These are phyloP conservation scores for Poeciliopsis gracilis DNA, from an alignment of 2,797 vertebrate genomes.

Conservation along the genomic window DNA sequence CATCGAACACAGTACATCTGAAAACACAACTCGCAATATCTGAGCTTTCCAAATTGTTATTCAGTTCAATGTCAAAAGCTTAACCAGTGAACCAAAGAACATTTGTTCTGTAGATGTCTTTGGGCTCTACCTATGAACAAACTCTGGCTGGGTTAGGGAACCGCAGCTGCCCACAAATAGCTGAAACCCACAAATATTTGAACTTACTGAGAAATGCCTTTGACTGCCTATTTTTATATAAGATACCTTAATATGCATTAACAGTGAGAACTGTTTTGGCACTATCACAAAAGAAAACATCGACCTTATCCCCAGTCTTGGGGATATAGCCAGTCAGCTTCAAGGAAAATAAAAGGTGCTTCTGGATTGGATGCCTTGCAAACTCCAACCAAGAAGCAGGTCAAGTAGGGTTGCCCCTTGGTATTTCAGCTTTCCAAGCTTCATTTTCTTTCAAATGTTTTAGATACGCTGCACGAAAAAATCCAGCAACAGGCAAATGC, in stretches of 20 bases:
- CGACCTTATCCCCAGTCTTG: too few relatives aligned
- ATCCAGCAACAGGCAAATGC: too few relatives aligned
- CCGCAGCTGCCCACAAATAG: not conserved
- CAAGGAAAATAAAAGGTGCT: too few relatives aligned
- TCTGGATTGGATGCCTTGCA: not conserved
- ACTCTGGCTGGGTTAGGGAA: not conserved
- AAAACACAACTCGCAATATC: conserved; percentile 5
- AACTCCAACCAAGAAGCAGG: not conserved
- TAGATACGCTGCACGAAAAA: too few relatives aligned
- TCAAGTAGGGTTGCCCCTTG: not conserved
- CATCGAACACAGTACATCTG: conserved; percentile 84
- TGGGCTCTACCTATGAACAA: not conserved
- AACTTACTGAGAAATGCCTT: not conserved
- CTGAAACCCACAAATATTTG: not conserved
- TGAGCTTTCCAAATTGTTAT: too few relatives aligned
- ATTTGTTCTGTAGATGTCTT: not conserved
- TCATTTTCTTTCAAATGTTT: too few relatives aligned
- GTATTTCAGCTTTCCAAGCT: too few relatives aligned
- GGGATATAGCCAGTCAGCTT: too few relatives aligned
- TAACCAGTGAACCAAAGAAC: not conserved
- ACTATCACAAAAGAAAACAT: too few relatives aligned
- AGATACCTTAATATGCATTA: not conserved
- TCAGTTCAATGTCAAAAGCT: not conserved
- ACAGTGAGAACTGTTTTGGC: not conserved
- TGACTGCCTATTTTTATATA: not conserved